phyloP scores from a whole-genome alignment of 2,113 vertebrate genomes.

The Globicephala melas region DNA sequence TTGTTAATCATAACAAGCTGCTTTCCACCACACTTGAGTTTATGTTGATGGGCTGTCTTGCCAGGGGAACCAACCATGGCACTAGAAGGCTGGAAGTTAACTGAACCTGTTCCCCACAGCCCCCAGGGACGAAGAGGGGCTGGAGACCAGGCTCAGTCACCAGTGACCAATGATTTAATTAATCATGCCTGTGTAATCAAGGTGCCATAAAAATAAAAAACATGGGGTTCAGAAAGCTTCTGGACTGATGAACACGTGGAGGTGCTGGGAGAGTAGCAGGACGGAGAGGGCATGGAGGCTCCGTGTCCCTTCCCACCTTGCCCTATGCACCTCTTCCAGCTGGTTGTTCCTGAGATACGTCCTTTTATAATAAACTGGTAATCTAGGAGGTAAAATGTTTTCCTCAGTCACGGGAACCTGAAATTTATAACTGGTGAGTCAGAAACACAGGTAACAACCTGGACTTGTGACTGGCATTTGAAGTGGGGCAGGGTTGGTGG shows the following conservation, averaged over 20 bases:
- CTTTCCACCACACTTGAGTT: not conserved
- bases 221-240: not conserved
- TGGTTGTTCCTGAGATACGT: not conserved
- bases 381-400: not conserved
- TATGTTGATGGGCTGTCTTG: too few relatives aligned
- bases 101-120: not conserved
- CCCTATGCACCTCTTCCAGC: not conserved
- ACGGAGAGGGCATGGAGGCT: not conserved
- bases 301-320: not conserved
- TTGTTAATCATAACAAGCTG: not conserved
- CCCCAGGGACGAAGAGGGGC: not conserved
- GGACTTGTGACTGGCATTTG: not conserved
- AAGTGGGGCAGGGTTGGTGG: not conserved
- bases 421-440: not conserved
- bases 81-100: not conserved
- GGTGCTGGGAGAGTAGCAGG: not conserved
- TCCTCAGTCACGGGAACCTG: not conserved
- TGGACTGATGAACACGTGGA: not conserved
- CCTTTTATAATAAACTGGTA: not conserved
- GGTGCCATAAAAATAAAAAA: not conserved
- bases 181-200: not conserved
- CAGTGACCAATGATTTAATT: not conserved
- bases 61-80: not conserved
- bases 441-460: not conserved
- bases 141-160: not conserved